phyloP scores from a whole-genome alignment of 2,113 vertebrate species.

The Leucopsar rothschildi region DNA sequence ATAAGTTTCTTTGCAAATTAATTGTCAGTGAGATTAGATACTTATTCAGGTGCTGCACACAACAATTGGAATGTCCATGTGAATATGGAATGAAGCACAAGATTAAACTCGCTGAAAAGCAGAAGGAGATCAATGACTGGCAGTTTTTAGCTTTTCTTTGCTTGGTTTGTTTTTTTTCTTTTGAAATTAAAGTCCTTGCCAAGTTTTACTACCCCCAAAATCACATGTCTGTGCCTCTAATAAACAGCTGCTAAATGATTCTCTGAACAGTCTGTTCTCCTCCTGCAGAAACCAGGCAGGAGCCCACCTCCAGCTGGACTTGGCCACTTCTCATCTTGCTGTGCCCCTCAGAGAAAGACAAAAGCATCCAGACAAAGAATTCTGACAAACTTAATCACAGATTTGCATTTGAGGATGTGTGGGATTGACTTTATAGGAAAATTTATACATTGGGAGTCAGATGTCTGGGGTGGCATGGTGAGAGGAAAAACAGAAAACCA shows the following conservation, averaged over 20 bases:
- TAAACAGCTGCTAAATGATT: background rate
- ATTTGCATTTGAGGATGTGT: background rate
- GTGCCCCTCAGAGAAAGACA: background rate
- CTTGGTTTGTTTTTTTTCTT: background rate
- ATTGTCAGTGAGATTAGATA: background rate
- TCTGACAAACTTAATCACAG: background rate
- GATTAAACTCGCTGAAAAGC: background rate
- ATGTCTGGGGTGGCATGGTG: background rate
- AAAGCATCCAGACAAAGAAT: background rate
- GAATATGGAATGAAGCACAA: background rate
- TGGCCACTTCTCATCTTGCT: background rate
- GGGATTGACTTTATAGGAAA: background rate
- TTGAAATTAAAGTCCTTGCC: background rate
- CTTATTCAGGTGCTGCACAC: background rate
- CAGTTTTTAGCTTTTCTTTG: background rate
- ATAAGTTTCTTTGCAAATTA: slow-evolving; percentile 2
- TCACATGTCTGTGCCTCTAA: background rate
- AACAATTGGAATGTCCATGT: background rate
- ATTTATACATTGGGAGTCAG: background rate
- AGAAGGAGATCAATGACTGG: background rate
- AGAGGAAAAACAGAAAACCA: background rate
- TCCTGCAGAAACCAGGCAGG: background rate
- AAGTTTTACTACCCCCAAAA: background rate
- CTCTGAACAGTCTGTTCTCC: background rate
- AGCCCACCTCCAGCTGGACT: background rate